phyloP scores from a whole-genome alignment of 1,140 invertebrate species.

The Drosophila parabipectinata region DNA sequence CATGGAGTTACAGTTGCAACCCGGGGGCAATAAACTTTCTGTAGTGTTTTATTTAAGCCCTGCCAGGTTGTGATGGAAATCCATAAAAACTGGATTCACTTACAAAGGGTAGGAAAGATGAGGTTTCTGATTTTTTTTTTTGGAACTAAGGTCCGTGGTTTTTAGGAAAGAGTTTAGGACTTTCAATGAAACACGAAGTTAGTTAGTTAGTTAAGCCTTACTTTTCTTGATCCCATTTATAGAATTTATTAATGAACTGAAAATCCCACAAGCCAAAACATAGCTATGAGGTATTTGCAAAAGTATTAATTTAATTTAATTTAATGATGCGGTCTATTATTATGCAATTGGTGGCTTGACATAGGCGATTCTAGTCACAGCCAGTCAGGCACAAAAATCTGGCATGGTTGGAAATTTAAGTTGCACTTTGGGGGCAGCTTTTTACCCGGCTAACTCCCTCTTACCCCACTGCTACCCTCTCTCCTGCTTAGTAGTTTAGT shows the following conservation, averaged over 20 bases:
- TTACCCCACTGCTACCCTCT: background rate
- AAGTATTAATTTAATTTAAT: constrained; percentile 7
- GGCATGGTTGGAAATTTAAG: constrained; percentile 5
- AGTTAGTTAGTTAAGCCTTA: too few relatives aligned
- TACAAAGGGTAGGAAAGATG: background rate
- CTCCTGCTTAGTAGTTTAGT: background rate
- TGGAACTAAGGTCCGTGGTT: too few relatives aligned
- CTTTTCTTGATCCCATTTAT: too few relatives aligned
- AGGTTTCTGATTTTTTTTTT: too few relatives aligned
- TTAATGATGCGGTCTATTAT: constrained; percentile 10
- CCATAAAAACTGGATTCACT: background rate
- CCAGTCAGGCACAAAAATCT: background rate
- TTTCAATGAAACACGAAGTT: too few relatives aligned
- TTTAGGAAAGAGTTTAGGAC: too few relatives aligned
- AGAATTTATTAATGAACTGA: too few relatives aligned
- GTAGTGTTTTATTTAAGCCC: background rate
- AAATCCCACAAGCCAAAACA: background rate
- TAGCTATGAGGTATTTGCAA: background rate
- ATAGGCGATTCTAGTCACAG: background rate
- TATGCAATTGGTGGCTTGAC: background rate
- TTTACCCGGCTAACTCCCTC: background rate
- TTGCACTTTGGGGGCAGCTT: background rate
- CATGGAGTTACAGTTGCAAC: background rate
- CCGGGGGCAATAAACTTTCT: constrained; percentile 29
- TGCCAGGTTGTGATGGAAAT: background rate